phyloP scores from a whole-genome alignment of 2,888 invertebrate species.

The Micropterix aruncella region DNA sequence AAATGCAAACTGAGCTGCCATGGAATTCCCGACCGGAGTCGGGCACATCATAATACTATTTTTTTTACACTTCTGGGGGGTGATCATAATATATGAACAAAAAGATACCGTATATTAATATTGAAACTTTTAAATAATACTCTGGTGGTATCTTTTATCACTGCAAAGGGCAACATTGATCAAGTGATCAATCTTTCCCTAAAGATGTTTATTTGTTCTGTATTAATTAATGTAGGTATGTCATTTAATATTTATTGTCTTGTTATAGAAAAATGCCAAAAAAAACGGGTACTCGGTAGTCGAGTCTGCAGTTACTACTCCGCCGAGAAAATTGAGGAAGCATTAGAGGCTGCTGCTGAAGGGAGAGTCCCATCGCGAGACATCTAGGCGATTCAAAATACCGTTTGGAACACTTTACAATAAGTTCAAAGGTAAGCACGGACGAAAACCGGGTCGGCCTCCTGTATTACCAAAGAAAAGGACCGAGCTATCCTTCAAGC shows the following conservation, averaged over 20 bases:
- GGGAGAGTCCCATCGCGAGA: slow-evolving; percentile 1
- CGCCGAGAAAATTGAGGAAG: slow-evolving; percentile 1
- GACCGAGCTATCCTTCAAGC: too few relatives aligned
- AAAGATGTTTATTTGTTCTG: background rate
- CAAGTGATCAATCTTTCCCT: slow-evolving; percentile 1
- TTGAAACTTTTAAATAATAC: background rate
- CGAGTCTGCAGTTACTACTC: background rate
- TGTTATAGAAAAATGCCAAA: slow-evolving; percentile 1
- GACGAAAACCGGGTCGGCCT: background rate
- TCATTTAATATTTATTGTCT: background rate
- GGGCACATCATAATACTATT: too few relatives aligned
- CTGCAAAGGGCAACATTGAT: background rate
- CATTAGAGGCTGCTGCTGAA: slow-evolving; percentile 1
- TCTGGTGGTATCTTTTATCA: background rate
- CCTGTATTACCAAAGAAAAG: too few relatives aligned
- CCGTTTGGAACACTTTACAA: slow-evolving; percentile 1
- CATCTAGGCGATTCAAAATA: background rate
- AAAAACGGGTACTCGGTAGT: slow-evolving; percentile 1
- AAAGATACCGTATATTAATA: background rate
- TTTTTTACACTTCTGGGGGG: too few relatives aligned
- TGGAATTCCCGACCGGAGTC: too few relatives aligned
- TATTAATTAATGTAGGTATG: background rate
- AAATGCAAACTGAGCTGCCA: too few relatives aligned
- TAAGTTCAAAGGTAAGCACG: background rate
- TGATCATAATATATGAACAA: background rate